These are phyloP conservation scores for Scaptomyza pallida DNA, from an alignment of 1,140 invertebrate species.

Conservation along the genomic window DNA sequence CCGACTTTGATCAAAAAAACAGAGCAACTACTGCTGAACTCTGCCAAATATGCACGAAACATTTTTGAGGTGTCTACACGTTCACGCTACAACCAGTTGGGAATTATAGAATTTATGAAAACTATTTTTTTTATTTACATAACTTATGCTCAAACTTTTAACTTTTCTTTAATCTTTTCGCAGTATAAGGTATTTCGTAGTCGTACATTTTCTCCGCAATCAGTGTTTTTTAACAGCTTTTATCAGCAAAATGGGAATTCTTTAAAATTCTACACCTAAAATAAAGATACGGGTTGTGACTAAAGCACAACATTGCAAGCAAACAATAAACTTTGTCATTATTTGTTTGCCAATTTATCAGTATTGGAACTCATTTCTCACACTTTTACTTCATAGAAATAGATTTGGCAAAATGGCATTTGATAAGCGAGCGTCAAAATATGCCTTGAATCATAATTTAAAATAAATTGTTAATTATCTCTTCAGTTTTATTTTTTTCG, in stretches of 20 bases:
- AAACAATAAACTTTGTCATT: constrained; percentile 14
- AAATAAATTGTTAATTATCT: background rate
- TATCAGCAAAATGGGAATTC: constrained; percentile 3
- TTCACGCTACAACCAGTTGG: too few relatives aligned
- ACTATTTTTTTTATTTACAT: too few relatives aligned
- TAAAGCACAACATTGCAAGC: constrained; percentile 4
- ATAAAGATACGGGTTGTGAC: constrained; percentile 15
- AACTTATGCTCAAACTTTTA: too few relatives aligned
- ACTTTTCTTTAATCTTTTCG: too few relatives aligned
- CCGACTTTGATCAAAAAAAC: too few relatives aligned
- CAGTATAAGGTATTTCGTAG: background rate
- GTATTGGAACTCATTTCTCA: too few relatives aligned
- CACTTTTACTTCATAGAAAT: background rate
- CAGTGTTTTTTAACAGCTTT: background rate
- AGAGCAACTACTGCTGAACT: too few relatives aligned
- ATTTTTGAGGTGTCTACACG: too few relatives aligned
- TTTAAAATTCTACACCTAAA: background rate
- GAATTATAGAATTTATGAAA: too few relatives aligned
- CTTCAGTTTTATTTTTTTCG: background rate
- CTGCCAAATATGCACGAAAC: too few relatives aligned
- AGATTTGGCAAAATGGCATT: background rate
- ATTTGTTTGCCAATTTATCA: constrained; percentile 4
- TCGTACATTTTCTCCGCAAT: background rate
- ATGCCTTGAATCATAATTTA: constrained; percentile 3
- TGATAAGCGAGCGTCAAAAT: constrained; percentile 2